Conservation (phyloP, 2,113 vertebrate species). For the Pelmatolapia mariae region DNA sequence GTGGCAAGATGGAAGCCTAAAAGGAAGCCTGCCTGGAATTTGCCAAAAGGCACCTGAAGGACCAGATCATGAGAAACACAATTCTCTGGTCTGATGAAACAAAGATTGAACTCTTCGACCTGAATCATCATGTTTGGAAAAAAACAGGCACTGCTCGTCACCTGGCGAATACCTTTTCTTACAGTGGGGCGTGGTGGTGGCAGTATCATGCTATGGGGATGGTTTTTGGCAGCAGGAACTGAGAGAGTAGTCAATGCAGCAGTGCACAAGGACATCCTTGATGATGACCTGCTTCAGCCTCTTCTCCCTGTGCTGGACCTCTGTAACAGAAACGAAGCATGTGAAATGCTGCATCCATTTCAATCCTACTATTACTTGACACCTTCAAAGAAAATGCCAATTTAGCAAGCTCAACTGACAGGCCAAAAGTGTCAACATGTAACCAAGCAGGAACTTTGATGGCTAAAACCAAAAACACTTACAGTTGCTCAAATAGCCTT, state of each 20-base stretch:
- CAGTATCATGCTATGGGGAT: rapidly evolving
- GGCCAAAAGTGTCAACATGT: neutral
- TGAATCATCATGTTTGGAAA: rapidly evolving
- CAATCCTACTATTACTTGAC: neutral
- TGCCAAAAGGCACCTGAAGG: neutral
- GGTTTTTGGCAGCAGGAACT: neutral
- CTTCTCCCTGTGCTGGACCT: neutral
- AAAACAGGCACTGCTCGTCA: neutral
- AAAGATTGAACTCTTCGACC: neutral
- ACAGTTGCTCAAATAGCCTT: neutral
- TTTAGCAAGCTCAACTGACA: neutral
- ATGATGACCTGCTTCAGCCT: neutral
- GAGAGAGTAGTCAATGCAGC: neutral
- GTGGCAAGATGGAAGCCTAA: neutral
- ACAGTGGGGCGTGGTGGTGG: neutral
- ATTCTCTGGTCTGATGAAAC: neutral
- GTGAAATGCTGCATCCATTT: neutral
- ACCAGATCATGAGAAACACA: neutral
- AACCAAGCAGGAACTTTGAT: neutral
- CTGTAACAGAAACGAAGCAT: neutral
- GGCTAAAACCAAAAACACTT: neutral
- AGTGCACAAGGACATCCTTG: neutral
- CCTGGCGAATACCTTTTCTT: neutral
- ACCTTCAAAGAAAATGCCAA: neutral
- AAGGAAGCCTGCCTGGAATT: neutral